Conservation (phyloP, 2,113 vertebrate species). For the Perccottus glenii region DNA sequence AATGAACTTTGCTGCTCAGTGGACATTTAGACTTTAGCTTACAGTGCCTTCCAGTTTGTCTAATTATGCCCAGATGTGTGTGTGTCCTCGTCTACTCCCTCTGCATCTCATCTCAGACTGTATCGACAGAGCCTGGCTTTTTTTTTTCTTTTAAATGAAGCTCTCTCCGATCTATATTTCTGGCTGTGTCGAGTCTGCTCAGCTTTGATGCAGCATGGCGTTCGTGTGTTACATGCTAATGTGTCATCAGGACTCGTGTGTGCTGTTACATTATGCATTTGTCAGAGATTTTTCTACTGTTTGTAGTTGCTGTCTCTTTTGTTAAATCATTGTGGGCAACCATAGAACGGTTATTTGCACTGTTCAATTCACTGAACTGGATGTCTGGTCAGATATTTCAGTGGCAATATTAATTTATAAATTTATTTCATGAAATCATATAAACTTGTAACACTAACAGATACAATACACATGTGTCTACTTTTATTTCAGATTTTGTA, state of each 20-base stretch:
- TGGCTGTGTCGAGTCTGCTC: constrained; percentile 8
- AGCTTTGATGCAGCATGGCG: constrained; percentile 26
- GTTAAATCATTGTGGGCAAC: not conserved
- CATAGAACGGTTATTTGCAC: not conserved
- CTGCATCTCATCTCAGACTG: constrained; percentile 15
- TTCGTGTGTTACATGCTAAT: constrained; percentile 3
- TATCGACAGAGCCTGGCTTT: constrained; percentile 17
- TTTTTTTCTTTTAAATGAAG: not conserved
- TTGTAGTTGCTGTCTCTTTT: not conserved
- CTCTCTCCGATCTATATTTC: constrained; percentile 20
- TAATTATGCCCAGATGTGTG: constrained; percentile 35
- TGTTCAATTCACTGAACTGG: too few species aligned
- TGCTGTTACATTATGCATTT: not conserved
- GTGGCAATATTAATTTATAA: not conserved
- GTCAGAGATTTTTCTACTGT: not conserved
- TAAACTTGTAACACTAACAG: not conserved
- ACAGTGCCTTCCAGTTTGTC: constrained; percentile 15
- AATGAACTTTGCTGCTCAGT: constrained; percentile 13
- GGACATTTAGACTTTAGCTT: constrained; percentile 41
- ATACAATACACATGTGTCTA: not conserved
- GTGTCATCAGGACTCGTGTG: not conserved
- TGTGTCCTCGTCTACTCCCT: constrained; percentile 27
- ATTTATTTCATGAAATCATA: too few species aligned
- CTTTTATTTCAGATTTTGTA: too few species aligned
- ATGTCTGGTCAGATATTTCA: not conserved